phyloP scores from a whole-genome alignment of 2,888 invertebrate genomes.

The Nesidiocoris tenuis region DNA sequence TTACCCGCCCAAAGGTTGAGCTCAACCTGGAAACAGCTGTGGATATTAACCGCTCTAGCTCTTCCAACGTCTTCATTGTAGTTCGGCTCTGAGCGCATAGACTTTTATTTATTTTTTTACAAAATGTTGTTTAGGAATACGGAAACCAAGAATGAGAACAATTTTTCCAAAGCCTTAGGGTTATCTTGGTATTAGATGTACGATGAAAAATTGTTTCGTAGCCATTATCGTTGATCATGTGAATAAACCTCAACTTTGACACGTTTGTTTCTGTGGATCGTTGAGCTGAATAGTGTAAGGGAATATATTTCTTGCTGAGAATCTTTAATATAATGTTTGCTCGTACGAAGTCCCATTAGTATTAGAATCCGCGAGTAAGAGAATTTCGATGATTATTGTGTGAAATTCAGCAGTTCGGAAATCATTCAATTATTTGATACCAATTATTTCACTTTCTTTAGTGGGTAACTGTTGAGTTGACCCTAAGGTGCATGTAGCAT shows the following conservation, averaged over 20 bases:
- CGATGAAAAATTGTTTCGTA: background rate
- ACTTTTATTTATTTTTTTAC: slow-evolving; percentile 42
- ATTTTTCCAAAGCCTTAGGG: slow-evolving; percentile 24
- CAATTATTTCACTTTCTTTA: too few relatives aligned
- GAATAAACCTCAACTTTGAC: too few relatives aligned
- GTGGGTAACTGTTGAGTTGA: too few relatives aligned
- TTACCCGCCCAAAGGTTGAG: too few relatives aligned
- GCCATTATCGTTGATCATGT: background rate
- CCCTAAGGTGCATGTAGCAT: too few relatives aligned
- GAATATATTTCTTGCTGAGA: background rate
- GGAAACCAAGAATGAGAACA: background rate
- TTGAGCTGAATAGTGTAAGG: too few relatives aligned
- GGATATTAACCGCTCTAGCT: slow-evolving; percentile 12
- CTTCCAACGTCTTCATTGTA: slow-evolving; percentile 22
- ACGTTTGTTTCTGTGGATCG: too few relatives aligned
- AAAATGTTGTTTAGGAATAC: slow-evolving; percentile 20
- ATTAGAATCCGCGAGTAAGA: background rate
- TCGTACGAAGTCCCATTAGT: background rate
- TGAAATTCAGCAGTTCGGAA: background rate
- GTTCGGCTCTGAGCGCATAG: slow-evolving; percentile 30
- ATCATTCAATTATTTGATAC: too few relatives aligned
- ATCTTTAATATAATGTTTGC: background rate
- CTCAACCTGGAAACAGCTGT: background rate
- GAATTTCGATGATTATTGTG: background rate
- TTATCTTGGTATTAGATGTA: slow-evolving; percentile 18